phyloP scores from a whole-genome alignment of 2,888 invertebrate genomes.

The Hipparchia semele region DNA sequence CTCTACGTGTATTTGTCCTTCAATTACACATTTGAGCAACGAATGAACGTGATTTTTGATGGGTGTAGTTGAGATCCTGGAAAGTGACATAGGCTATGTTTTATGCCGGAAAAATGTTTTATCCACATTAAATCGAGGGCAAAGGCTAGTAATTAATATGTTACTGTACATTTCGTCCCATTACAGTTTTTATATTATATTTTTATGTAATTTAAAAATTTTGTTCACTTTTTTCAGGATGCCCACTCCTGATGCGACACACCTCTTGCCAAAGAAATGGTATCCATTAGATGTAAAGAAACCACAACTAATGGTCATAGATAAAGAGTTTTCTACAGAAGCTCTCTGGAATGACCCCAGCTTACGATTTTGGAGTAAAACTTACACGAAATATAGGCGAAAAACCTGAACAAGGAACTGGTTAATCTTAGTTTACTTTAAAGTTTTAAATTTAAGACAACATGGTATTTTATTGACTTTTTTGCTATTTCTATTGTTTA shows the following conservation, averaged over 20 bases:
- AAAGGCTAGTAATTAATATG: too few species aligned
- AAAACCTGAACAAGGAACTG: slow-evolving; percentile 40
- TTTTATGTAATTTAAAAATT: too few species aligned
- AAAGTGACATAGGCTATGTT: too few species aligned
- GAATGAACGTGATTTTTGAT: too few species aligned
- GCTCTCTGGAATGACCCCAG: slow-evolving; percentile 59
- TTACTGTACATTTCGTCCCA: too few species aligned
- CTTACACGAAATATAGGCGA: slow-evolving; percentile 66
- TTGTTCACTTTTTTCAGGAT: slow-evolving; percentile 51
- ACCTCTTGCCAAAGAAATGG: slow-evolving; percentile 55
- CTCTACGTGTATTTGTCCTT: too few species aligned
- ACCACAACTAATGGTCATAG: slow-evolving; percentile 57
- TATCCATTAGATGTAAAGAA: slow-evolving; percentile 48
- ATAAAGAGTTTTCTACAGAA: slow-evolving; percentile 53
- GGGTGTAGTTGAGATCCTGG: too few species aligned
- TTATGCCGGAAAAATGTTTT: too few species aligned
- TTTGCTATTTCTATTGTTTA: too few species aligned
- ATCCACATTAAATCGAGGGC: background rate
- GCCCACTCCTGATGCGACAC: slow-evolving; percentile 54
- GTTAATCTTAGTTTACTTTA: background rate
- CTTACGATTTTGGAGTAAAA: slow-evolving; percentile 63
- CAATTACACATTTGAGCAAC: too few species aligned
- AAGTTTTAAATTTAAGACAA: background rate
- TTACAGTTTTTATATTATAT: background rate
- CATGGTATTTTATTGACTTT: too few species aligned